These are phyloP conservation scores for Bagarius yarrelli DNA, from an alignment of 2,113 vertebrate genomes.

Conservation along the genomic window DNA sequence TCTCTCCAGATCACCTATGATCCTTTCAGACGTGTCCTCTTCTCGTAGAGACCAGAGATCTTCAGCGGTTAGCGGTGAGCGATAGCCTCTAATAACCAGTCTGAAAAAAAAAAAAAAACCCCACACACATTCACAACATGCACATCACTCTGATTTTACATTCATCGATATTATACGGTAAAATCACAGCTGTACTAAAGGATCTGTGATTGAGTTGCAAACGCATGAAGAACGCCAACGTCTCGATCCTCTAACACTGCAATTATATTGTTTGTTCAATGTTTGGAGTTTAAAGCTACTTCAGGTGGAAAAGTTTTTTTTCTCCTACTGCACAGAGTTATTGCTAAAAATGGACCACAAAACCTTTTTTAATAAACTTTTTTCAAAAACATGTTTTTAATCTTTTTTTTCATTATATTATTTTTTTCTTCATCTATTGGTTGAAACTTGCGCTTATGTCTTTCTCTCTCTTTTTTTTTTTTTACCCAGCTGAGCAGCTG, in stretches of 20 bases:
- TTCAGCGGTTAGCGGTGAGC: slow-evolving; percentile 61
- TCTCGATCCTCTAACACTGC: background rate
- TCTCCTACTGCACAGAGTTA: background rate
- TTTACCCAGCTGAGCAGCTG: no score
- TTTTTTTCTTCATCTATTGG: no score
- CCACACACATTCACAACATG: no score
- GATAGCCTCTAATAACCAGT: slow-evolving; percentile 74
- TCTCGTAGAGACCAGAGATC: slow-evolving; percentile 79
- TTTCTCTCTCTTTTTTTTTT: no score
- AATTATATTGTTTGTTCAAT: no score
- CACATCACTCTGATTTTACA: background rate
- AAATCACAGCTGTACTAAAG: background rate
- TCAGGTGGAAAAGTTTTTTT: background rate
- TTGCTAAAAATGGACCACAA: no score
- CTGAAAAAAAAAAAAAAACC: slow-evolving; percentile 59
- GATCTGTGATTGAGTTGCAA: background rate
- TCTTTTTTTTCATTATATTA: no score
- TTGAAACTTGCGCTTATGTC: no score
- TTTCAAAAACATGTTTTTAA: no score
- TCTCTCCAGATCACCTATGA: slow-evolving; percentile 72
- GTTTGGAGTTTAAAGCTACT: no score
- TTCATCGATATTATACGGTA: no score
- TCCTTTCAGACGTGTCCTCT: slow-evolving; percentile 74
- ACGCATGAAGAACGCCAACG: background rate
- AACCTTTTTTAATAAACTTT: no score